Evolutionary conservation across 53 echinoderm and acorn worm species (phyloP).

Genomic region (Temnopleurus reevesii): DNA sequence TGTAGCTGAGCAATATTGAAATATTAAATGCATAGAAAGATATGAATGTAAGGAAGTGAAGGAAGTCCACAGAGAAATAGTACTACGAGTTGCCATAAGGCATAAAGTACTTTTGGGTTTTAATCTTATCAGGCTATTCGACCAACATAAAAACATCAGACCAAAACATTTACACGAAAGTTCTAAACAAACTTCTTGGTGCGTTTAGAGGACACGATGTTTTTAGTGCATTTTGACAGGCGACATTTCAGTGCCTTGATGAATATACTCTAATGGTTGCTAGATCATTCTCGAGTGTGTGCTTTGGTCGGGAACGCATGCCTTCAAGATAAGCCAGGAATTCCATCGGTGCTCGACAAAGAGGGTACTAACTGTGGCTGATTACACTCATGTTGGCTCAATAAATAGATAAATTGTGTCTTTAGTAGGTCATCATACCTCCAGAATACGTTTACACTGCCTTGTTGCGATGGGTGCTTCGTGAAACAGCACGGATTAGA

Average conservation of each 20-base stretch:
- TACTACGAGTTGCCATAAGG: too few relatives aligned
- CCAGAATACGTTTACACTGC: neutral
- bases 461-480: neutral
- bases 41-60: too few relatives aligned
- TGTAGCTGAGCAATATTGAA: too few relatives aligned
- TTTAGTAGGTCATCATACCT: neutral
- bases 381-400: neutral
- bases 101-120: neutral
- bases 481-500: neutral
- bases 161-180: constrained; percentile 29
- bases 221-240: constrained; percentile 11
- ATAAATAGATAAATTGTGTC: neutral
- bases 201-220: neutral
- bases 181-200: constrained; percentile 1
- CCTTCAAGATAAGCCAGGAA: constrained; percentile 17
- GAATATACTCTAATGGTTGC: neutral
- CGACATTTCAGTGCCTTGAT: constrained; percentile 2
- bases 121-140: neutral
- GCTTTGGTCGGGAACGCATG: neutral
- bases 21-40: too few relatives aligned
- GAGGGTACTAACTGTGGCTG: constrained; percentile 16
- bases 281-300: constrained; percentile 38
- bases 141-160: constrained; percentile 14
- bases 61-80: too few relatives aligned
- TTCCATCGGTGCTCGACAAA: neutral